Conservation (phyloP, 37 sponge, comb jelly and placozoan genomes). For the Haliclona indistincta region DNA sequence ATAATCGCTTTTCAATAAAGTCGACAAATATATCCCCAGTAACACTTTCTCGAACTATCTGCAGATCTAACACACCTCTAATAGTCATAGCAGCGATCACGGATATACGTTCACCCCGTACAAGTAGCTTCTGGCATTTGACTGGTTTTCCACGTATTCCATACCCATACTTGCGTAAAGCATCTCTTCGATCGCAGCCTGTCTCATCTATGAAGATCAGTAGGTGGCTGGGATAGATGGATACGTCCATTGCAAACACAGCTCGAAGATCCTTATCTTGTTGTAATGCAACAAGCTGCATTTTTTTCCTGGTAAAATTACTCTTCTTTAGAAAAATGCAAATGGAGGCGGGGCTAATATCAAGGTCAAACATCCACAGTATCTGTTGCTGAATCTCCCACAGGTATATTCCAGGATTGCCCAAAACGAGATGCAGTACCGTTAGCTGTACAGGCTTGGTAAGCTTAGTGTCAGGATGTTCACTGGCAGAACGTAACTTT, state of each 20-base stretch:
- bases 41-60: slow-evolving; percentile 26
- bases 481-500: too few species aligned
- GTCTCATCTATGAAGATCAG: slow-evolving; percentile 12
- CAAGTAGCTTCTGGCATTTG: slow-evolving; percentile 6
- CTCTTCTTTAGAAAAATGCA: background rate
- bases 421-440: background rate
- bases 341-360: background rate
- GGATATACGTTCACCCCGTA: slow-evolving; percentile 8
- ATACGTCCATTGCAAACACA: background rate
- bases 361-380: background rate
- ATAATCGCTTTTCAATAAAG: slow-evolving; percentile 17
- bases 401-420: background rate
- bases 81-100: slow-evolving; percentile 40
- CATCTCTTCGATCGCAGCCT: background rate
- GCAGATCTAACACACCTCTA: slow-evolving; percentile 22
- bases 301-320: background rate
- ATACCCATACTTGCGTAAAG: slow-evolving; percentile 7
- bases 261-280: background rate
- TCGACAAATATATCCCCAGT: slow-evolving; percentile 18
- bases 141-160: slow-evolving; percentile 13
- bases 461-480: too few species aligned
- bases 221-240: background rate
- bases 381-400: background rate
- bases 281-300: slow-evolving; percentile 6
- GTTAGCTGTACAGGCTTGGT: too few species aligned